Evolutionary conservation across 2,797 vertebrate genomes (phyloP).

Genomic region (Danio choprae): DNA sequence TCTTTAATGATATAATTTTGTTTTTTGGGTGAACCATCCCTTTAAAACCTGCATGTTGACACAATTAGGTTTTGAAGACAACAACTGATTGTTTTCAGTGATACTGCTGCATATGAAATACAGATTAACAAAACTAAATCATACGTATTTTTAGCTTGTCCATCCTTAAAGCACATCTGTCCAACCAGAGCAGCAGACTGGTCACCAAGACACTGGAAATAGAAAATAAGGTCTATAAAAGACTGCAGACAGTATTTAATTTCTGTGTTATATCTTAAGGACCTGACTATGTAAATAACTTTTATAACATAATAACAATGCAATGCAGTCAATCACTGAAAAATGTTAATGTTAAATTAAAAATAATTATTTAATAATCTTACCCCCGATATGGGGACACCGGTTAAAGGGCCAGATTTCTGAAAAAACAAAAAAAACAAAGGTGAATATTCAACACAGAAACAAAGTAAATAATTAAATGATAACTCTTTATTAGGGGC

Average conservation of each 20-base stretch:
- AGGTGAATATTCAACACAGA: background rate
- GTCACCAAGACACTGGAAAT: constrained; percentile 93
- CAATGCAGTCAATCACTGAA: background rate
- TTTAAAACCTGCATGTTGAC: background rate
- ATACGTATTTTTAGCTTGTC: constrained; percentile 98
- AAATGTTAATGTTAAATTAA: background rate
- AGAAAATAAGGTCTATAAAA: constrained; percentile 45
- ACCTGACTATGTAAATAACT: background rate
- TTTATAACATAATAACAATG: background rate
- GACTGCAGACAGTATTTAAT: background rate
- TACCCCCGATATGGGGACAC: constrained; percentile 97
- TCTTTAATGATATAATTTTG: no score
- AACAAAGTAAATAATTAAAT: background rate
- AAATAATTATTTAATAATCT: constrained; percentile 64
- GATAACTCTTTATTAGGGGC: no score
- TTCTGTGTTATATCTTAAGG: background rate
- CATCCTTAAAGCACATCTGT: constrained; percentile 97
- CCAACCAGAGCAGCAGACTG: constrained; percentile 98
- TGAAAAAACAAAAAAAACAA: constrained; percentile 68
- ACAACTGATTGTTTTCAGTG: background rate
- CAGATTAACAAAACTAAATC: constrained; percentile 56
- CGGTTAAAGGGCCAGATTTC: constrained; percentile 92
- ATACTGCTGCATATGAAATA: background rate
- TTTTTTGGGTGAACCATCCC: no score
- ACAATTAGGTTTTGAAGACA: background rate